Base-by-base conservation (phyloP, 2,797 vertebrate species). In the Crotalus adamanteus region DNA sequence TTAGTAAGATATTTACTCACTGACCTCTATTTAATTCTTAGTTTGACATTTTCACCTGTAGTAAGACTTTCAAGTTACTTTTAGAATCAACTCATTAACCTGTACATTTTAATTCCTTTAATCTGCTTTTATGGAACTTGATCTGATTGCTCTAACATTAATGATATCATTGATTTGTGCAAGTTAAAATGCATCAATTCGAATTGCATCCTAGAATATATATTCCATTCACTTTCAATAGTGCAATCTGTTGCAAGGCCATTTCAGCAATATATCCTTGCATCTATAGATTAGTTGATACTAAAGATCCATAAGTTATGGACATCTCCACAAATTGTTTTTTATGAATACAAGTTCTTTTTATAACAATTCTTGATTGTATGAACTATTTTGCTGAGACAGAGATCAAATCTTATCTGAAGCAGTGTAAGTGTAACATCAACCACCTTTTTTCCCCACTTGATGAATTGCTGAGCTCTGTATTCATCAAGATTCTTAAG, bases 41-140 rank as follows among this genome's bases (percentile, higher is more conserved):
- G 89, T 59, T 90, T 95, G 95, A 96, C 93, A 69, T 93, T 95
- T 94, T 95, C 95, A 94, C 96, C 95, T 96, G 95, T 0, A 0
- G 85, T 0, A 0, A 95, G 93, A 92, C 92, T 93, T n/a, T 60
- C 93, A 97, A 96, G 93, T 96, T 96, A 96, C 95, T 95, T 96
- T 94, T 95, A 93, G 95, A 96, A 95, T 93, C 96, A 95, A 93
- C 90, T 95, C 89, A 91, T 94, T 96, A 97, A 93, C 91, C 28
- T 86, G 88, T 95, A 47, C 88, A 73, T 95, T 96, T 96, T 94
- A 0, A 0, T 51, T 94, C 1, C 1, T 47, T 95, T 85, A 18
- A 60, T 93, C 95, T 94, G 78, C 88, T 95, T 78, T 89, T 94
- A 91, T 93, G 0, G 88, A 94, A 96, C 94, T 93, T 95, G 63